Evolutionary conservation across 2,888 invertebrate genomes (phyloP), one percentile per base, ranked within the genome.

Genomic region (Spicauda simplicius): DNA sequence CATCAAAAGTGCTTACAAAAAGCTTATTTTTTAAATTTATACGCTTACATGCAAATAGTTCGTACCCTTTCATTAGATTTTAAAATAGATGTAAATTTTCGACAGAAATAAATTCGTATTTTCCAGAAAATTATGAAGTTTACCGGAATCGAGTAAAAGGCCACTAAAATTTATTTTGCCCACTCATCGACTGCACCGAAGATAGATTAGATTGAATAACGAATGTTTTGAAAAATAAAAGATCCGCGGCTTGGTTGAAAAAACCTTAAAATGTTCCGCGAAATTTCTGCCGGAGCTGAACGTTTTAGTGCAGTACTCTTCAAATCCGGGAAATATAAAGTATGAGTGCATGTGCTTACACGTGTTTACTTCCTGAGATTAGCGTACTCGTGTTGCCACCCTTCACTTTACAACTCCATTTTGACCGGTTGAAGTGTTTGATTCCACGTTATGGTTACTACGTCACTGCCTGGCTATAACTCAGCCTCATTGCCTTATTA

Each of bases 291-390:
- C 19, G 37, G 52, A 60, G n/a, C 11, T 33, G 16, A 30, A 45
- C 58, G 45, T 58, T 48, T 64, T 64, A 41, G 64, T 64, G 58
- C 58, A n/a, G n/a, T n/a, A 45, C 65, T 52, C 65, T 65, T 59
- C 58, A 65, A 52, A 65, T 25, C 57, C 8, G 57, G 18, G 37
- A 19, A 53, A 53, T 53, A 57, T 58, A 25, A 57, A 60, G 30
- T 50, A 50, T 16, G 50, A 60, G 30, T 60, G 50, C 50, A 30
- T 18, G 59, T 60, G 48, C 48, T 50, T 50, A 30, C 59, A 20
- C 12, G 37, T 52, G 19, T 52, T 52, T 41, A 50, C 37, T 18
- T 33, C 53, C 52, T 53, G 53, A 64, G 41, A 53, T 53, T 64
- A 55, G 10, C 19, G 64, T 64, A 37, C 45, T 45, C 10, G 41